phyloP scores from a whole-genome alignment of 64 coral and sea anemone species.

The Actinia equina region DNA sequence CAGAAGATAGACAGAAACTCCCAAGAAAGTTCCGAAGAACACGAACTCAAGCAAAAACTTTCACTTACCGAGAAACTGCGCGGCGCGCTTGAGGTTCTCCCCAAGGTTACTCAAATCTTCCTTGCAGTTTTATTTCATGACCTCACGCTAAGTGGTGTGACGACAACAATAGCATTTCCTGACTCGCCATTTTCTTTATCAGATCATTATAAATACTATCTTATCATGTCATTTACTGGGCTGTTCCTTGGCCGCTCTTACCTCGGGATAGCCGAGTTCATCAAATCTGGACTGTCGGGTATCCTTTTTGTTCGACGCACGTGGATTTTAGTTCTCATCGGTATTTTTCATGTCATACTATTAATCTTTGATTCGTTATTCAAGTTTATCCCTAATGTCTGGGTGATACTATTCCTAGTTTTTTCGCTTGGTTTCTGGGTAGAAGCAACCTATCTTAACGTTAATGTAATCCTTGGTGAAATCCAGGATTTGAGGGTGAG shows the following conservation, averaged over 20 bases:
- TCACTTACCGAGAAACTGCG: background rate
- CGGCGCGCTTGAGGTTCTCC: background rate
- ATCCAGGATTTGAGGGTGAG: background rate
- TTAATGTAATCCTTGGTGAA: constrained; percentile 2
- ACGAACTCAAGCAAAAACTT: background rate
- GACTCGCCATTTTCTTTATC: background rate
- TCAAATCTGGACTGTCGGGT: background rate
- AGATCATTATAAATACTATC: constrained; percentile 3
- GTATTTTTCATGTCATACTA: background rate
- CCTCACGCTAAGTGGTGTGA: background rate
- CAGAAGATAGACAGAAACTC: background rate
- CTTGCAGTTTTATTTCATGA: background rate
- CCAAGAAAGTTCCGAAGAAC: background rate
- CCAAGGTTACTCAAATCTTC: background rate
- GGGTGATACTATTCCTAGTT: background rate
- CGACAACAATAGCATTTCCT: background rate
- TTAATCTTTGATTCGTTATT: background rate
- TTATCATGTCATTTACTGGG: constrained; percentile 4
- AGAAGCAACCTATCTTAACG: background rate
- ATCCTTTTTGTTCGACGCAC: background rate
- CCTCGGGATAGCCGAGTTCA: background rate
- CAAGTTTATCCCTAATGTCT: background rate
- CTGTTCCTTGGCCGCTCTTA: background rate
- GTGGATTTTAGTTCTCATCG: background rate
- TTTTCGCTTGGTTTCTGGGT: background rate